A percentile compares a stretch with the other conserved stretches of the same genome.
Evolutionary conservation across 2,888 invertebrate genomes (phyloP).

Genomic region (Apodemia duryi): DNA sequence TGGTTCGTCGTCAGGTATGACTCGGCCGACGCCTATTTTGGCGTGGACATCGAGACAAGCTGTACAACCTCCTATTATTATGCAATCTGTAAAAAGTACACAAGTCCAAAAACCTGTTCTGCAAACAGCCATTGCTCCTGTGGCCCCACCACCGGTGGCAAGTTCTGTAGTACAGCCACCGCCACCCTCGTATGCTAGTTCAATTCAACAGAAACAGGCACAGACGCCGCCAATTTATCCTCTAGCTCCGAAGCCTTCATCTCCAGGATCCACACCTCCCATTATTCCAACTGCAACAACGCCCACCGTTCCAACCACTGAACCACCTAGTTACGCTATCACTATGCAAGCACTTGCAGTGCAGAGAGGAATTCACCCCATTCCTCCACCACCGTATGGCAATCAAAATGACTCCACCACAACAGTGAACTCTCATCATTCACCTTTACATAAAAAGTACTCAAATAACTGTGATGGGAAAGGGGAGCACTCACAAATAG

Average conservation of each 20-base stretch:
- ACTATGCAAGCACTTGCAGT: slow-evolving; percentile 91
- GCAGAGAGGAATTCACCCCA: slow-evolving; percentile 83
- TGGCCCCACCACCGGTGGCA: slow-evolving; percentile 81
- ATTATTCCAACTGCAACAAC: slow-evolving; percentile 57
- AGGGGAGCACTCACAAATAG: slow-evolving; percentile 76
- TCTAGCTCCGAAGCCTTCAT: slow-evolving; percentile 71
- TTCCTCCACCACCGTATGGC: slow-evolving; percentile 85
- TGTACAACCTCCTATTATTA: slow-evolving; percentile 95
- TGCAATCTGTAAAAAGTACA: slow-evolving; percentile 97
- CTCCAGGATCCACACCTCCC: slow-evolving; percentile 72
- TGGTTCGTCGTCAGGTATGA: slow-evolving; percentile 82
- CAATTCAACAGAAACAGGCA: slow-evolving; percentile 86
- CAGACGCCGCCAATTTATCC: slow-evolving; percentile 73
- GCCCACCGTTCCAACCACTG: slow-evolving; percentile 86
- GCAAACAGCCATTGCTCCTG: slow-evolving; percentile 97
- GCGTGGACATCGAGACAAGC: slow-evolving; percentile 93
- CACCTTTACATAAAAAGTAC: slow-evolving; percentile 85
- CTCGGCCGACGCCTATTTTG: slow-evolving; percentile 89
- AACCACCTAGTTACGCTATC: slow-evolving; percentile 95
- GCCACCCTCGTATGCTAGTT: slow-evolving; percentile 90
- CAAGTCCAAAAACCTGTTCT: slow-evolving; percentile 96
- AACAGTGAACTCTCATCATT: slow-evolving; percentile 71
- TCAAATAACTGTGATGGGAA: slow-evolving; percentile 77
- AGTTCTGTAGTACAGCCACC: slow-evolving; percentile 80
- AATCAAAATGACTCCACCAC: slow-evolving; percentile 59